These are phyloP conservation scores for Dryoscopus gambensis DNA, from an alignment of 2,113 vertebrate species.

Conservation along the genomic window DNA sequence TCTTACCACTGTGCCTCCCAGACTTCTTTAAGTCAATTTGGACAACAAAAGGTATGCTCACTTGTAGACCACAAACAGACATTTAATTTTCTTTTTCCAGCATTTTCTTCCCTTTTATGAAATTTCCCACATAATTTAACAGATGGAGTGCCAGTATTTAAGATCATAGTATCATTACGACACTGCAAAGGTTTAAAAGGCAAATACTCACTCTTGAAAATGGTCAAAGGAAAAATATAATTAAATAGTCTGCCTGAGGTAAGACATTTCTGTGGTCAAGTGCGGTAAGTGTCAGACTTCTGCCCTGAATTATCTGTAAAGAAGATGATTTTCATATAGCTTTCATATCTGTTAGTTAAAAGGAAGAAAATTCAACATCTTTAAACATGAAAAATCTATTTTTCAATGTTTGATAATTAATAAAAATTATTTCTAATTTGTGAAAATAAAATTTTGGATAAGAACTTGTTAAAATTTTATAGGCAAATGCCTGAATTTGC, in stretches of 20 bases:
- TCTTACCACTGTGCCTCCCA: neutral
- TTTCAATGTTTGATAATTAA: neutral
- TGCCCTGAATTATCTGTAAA: neutral
- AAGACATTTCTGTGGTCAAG: neutral
- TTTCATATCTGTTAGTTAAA: neutral
- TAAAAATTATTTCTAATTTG: neutral
- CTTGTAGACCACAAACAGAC: neutral
- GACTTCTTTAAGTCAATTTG: neutral
- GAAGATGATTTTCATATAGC: neutral
- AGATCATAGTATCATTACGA: neutral
- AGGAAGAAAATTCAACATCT: neutral
- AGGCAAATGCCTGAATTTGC: neutral
- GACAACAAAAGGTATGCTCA: neutral
- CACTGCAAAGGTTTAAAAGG: neutral
- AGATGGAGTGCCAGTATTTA: neutral
- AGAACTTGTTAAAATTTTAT: neutral
- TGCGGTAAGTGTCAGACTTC: neutral
- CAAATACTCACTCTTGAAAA: neutral
- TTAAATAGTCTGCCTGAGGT: neutral
- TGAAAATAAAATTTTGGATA: neutral
- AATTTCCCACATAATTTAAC: neutral
- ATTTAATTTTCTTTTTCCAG: rapidly evolving
- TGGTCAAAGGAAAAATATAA: neutral
- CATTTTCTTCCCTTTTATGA: neutral
- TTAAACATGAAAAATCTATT: neutral